Evolutionary conservation across 1,140 invertebrate genomes (phyloP).

Genomic region (Olivierus martensii): DNA sequence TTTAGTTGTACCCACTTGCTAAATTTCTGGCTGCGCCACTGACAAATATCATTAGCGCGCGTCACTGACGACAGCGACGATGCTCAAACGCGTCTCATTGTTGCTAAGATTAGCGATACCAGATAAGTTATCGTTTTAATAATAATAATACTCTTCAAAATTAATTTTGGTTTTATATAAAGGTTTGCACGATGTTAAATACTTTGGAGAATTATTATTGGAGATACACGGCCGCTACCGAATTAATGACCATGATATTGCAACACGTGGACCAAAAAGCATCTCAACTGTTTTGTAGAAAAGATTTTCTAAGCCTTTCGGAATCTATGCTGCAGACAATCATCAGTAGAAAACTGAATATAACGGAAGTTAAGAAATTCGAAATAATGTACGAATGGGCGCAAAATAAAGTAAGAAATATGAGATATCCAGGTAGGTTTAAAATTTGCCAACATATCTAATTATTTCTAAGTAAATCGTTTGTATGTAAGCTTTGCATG

Average conservation of each 20-base stretch:
- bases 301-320: slow-evolving; percentile 70
- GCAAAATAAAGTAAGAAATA: slow-evolving; percentile 45
- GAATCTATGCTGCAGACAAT: slow-evolving; percentile 92
- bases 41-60: no score
- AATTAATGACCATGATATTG: slow-evolving; percentile 84
- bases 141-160: no score
- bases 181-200: slow-evolving; percentile 79
- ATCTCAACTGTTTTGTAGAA: slow-evolving; percentile 57
- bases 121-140: no score
- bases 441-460: slow-evolving; percentile 58
- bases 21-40: no score
- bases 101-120: no score
- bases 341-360: slow-evolving; percentile 68
- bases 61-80: no score
- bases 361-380: slow-evolving; percentile 81
- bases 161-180: neutral
- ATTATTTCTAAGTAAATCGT: no score
- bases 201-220: slow-evolving; percentile 87
- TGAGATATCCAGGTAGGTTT: neutral
- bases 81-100: no score
- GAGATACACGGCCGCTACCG: slow-evolving; percentile 82
- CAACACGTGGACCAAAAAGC: slow-evolving; percentile 76
- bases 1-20: no score
- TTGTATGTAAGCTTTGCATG: no score
- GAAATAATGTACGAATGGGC: slow-evolving; percentile 85